phyloP scores from a whole-genome alignment of 2,888 invertebrate species.

The Apodemia zela region DNA sequence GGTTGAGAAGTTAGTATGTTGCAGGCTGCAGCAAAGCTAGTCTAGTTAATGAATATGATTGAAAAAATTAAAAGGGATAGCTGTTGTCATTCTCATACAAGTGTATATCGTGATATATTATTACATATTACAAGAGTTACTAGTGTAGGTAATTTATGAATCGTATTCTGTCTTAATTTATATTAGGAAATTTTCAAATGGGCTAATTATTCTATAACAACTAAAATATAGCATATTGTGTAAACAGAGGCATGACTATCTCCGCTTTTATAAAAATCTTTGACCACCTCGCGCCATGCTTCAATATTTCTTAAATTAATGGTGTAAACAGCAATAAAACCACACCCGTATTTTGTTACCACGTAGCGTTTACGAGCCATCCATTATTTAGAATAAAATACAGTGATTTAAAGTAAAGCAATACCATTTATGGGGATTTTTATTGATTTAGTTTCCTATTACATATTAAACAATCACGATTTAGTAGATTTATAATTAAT shows the following conservation, averaged over 20 bases:
- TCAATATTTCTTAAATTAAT: not conserved
- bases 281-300: not conserved
- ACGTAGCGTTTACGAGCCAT: constrained; percentile 4
- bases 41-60: no score
- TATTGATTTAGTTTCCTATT: constrained; percentile 9
- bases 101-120: no score
- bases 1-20: no score
- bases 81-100: no score
- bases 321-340: constrained; percentile 9
- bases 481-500: not conserved
- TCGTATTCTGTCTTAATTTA: no score
- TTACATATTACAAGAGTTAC: no score
- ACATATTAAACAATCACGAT: not conserved
- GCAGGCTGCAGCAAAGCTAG: no score
- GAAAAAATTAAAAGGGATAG: no score
- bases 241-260: not conserved
- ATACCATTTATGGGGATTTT: not conserved
- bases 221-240: no score
- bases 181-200: no score
- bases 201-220: no score
- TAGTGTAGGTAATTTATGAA: no score
- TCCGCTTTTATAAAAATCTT: not conserved
- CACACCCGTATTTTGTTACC: constrained; percentile 10
- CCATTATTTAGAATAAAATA: constrained; percentile 2
- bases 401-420: constrained; percentile 4